Evolutionary conservation across 2,797 vertebrate species (phyloP).

Genomic region (Okamejei kenojei): DNA sequence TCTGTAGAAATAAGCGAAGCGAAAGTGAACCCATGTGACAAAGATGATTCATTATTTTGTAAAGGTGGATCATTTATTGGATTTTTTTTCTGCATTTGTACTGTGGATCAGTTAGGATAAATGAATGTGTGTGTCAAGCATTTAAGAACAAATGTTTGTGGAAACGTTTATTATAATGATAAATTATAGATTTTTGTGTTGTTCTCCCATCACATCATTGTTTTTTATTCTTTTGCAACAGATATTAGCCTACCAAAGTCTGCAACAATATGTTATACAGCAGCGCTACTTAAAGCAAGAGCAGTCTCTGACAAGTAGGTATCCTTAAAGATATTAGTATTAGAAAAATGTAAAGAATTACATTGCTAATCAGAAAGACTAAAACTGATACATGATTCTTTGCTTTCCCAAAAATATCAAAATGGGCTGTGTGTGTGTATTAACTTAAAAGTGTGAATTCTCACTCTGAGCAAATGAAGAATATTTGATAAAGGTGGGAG

Average conservation of each 20-base stretch:
- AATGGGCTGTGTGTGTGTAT: background rate
- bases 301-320: slow-evolving; percentile 99
- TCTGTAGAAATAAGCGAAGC: background rate
- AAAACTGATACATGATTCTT: background rate
- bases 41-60: background rate
- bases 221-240: slow-evolving; percentile 59
- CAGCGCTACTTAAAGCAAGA: slow-evolving; percentile 94
- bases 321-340: background rate
- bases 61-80: background rate
- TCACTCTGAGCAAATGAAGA: background rate
- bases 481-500: background rate
- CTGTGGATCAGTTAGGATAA: background rate
- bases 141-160: background rate
- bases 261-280: slow-evolving; percentile 98
- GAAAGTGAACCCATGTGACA: background rate
- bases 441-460: too few species aligned
- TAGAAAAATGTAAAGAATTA: background rate
- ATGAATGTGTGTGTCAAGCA: background rate
- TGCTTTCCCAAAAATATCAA: background rate
- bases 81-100: background rate
- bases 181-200: background rate
- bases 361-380: background rate
- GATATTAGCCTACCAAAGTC: slow-evolving; percentile 99
- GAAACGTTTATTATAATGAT: background rate
- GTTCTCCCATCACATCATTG: background rate